A percentile compares a stretch with the other conserved stretches of the same genome.
phyloP scores from a whole-genome alignment of 2,797 vertebrate genomes.

The Thunnus albacares region DNA sequence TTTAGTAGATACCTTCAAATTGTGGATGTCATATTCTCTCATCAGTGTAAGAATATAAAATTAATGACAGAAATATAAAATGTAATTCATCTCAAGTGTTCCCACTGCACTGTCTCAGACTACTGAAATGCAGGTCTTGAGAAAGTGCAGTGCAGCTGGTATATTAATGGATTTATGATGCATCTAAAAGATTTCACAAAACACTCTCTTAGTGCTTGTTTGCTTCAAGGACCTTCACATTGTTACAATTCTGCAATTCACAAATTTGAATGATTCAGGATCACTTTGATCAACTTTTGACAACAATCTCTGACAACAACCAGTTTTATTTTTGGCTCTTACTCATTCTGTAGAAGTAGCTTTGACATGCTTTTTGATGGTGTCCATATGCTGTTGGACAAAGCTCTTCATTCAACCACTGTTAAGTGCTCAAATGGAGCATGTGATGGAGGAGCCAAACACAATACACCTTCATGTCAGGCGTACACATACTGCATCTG shows the following conservation, averaged over 20 bases:
- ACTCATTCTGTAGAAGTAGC: background rate
- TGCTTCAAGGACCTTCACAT: background rate
- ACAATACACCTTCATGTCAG: background rate
- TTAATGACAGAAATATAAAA: background rate
- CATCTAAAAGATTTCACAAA: conserved; percentile 11
- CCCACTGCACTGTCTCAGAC: conserved; percentile 2
- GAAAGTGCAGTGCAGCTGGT: background rate
- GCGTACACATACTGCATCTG: background rate
- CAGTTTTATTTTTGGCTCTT: background rate
- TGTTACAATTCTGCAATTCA: background rate
- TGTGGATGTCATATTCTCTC: background rate
- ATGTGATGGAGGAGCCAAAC: background rate
- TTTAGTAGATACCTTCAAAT: background rate
- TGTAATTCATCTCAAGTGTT: conserved; percentile 10
- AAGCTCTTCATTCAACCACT: background rate
- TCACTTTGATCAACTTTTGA: conserved; percentile 8
- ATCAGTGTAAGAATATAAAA: background rate
- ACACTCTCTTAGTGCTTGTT: background rate
- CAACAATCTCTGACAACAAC: background rate
- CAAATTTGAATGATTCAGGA: background rate
- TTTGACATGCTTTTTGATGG: background rate
- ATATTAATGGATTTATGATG: conserved; percentile 18
- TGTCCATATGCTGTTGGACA: background rate
- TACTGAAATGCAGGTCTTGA: conserved; percentile 18
- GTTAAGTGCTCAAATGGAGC: conserved; percentile 22